These are phyloP conservation scores for Pogonomyrmex barbatus DNA, from an alignment of 1,140 invertebrate species.

Conservation along the genomic window DNA sequence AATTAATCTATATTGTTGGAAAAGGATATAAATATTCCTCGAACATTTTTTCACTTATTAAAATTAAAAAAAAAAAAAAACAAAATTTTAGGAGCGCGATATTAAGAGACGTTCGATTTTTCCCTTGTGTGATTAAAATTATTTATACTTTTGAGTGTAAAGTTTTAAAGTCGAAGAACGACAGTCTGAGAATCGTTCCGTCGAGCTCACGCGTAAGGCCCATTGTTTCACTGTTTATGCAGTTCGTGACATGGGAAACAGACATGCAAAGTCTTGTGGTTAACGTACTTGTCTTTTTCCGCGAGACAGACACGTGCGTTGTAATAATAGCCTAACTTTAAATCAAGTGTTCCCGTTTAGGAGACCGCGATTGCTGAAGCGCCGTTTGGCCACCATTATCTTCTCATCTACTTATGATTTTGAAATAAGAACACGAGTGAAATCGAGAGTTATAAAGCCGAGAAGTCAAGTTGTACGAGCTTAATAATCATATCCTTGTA, in stretches of 20 bases:
- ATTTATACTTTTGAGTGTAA: background rate
- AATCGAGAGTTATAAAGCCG: slow-evolving; percentile 23
- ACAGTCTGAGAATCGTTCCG: background rate
- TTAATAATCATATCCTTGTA: background rate
- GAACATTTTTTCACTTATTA: background rate
- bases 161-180: background rate
- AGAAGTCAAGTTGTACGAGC: slow-evolving; percentile 18
- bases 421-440: slow-evolving; percentile 30
- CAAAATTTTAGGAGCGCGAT: background rate
- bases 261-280: slow-evolving; percentile 25
- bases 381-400: background rate
- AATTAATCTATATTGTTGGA: too few relatives aligned
- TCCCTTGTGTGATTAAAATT: background rate
- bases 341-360: slow-evolving; percentile 1
- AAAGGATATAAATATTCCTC: too few relatives aligned
- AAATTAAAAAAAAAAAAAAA: background rate
- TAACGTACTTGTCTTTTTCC: background rate
- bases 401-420: background rate
- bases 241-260: background rate
- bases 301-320: background rate
- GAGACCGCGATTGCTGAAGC: background rate
- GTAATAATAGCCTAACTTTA: background rate
- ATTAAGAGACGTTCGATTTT: slow-evolving; percentile 1
- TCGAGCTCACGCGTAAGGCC: background rate
- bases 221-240: slow-evolving; percentile 33